Evolutionary conservation across 2,797 vertebrate species (phyloP).

Genomic region (Hephaestus fuliginosus): DNA sequence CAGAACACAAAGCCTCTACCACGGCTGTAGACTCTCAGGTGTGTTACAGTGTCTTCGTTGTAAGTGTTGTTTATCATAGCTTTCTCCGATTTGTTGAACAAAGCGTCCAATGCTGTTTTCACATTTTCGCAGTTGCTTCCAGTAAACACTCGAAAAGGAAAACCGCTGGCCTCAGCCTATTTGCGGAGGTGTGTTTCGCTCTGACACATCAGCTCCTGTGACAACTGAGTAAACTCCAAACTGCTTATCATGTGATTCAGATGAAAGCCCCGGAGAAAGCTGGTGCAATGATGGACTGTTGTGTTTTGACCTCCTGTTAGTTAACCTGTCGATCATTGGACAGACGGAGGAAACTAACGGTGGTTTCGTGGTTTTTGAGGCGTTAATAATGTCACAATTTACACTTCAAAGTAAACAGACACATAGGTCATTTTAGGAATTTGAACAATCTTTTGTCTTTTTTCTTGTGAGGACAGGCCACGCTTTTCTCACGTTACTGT

Average conservation of each 20-base stretch:
- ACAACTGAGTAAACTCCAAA: background rate
- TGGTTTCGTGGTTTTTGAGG: background rate
- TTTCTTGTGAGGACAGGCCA: background rate
- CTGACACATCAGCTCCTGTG: no score
- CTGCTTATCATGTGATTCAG: background rate
- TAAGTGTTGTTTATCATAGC: no score
- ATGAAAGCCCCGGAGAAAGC: background rate
- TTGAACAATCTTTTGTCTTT: background rate
- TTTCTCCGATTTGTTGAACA: no score
- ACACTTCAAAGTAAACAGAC: background rate
- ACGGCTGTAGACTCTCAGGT: no score
- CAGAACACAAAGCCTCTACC: no score
- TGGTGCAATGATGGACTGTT: background rate
- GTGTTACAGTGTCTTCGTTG: no score
- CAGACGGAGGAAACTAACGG: no score
- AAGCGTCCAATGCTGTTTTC: no score
- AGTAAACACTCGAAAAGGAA: no score
- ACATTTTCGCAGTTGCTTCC: background rate
- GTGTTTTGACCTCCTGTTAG: background rate
- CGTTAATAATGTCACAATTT: background rate
- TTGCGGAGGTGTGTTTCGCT: no score
- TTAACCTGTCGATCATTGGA: no score
- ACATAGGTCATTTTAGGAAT: background rate
- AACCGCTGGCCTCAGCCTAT: background rate
- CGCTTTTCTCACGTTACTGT: background rate